Evolutionary conservation across 1,140 invertebrate species (phyloP).

Genomic region (Drusus annulatus): DNA sequence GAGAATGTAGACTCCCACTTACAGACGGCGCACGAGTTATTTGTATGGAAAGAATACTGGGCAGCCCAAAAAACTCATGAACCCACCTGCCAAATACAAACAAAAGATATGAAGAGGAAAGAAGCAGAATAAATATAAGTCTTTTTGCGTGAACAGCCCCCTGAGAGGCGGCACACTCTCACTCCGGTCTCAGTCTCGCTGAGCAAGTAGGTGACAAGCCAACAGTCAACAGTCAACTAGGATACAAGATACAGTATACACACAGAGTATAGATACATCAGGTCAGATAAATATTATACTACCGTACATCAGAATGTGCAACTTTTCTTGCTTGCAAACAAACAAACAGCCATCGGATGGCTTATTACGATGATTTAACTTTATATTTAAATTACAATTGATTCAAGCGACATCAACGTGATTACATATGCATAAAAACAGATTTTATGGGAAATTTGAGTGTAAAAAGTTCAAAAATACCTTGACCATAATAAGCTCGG

Average conservation of each 20-base stretch:
- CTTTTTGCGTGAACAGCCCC: neutral
- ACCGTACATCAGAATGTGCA: slow-evolving; percentile 61
- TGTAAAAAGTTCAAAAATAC: slow-evolving; percentile 73
- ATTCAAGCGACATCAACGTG: slow-evolving; percentile 48
- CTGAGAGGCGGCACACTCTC: too few species aligned
- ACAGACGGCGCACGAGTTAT: slow-evolving; percentile 63
- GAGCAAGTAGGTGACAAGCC: too few species aligned
- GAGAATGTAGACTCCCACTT: slow-evolving; percentile 63
- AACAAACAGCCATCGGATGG: neutral
- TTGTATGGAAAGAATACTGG: slow-evolving; percentile 72
- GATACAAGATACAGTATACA: too few species aligned
- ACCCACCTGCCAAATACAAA: slow-evolving; percentile 72
- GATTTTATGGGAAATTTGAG: slow-evolving; percentile 65
- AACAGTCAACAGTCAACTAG: too few species aligned
- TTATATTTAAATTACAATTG: slow-evolving; percentile 13
- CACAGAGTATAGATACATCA: slow-evolving; percentile 61
- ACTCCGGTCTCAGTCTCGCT: neutral
- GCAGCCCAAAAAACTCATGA: slow-evolving; percentile 71
- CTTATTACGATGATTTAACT: slow-evolving; percentile 11
- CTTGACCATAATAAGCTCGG: slow-evolving; percentile 73
- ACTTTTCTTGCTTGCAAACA: slow-evolving; percentile 11
- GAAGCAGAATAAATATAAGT: slow-evolving; percentile 45
- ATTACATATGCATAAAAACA: slow-evolving; percentile 49
- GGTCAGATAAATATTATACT: slow-evolving; percentile 74
- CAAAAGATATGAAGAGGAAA: slow-evolving; percentile 55